phyloP scores from a whole-genome alignment of 1,140 invertebrate genomes.

The Battus philenor region DNA sequence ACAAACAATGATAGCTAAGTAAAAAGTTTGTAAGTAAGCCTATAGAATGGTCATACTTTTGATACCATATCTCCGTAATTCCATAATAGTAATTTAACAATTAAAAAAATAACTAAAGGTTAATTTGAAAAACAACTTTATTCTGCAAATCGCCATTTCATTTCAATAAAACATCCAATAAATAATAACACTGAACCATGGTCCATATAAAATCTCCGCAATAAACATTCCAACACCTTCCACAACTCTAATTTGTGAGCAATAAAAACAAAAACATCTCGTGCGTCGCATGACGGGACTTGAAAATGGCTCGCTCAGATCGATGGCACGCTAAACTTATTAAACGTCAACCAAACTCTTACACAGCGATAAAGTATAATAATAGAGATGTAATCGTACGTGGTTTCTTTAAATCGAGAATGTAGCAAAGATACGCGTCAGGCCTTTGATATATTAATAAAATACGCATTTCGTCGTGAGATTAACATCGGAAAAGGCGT shows the following conservation, averaged over 20 bases:
- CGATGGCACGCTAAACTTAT: slow-evolving; percentile 6
- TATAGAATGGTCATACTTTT: no score
- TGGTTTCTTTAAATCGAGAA: slow-evolving; percentile 47
- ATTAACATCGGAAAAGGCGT: slow-evolving; percentile 37
- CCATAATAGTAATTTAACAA: no score
- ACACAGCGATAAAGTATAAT: slow-evolving; percentile 60
- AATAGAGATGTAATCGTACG: slow-evolving; percentile 54
- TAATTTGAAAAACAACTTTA: no score
- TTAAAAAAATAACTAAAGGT: no score
- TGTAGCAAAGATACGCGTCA: slow-evolving; percentile 22
- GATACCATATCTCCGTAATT: no score
- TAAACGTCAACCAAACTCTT: slow-evolving; percentile 33
- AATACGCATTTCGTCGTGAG: slow-evolving; percentile 32
- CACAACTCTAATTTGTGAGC: slow-evolving; percentile 23
- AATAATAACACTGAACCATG: no score
- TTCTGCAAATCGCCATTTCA: no score
- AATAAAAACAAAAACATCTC: slow-evolving; percentile 31
- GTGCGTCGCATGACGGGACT: not conserved
- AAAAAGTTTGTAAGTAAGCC: no score
- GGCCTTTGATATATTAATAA: slow-evolving; percentile 59
- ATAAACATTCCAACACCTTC: not conserved
- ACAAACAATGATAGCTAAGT: no score
- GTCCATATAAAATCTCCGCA: not conserved
- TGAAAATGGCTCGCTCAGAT: slow-evolving; percentile 1
- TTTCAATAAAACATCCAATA: no score